Evolutionary conservation across 2,797 vertebrate species (phyloP), one percentile per base, ranked within the genome.

Genomic region (Gymnoscopelus braueri): DNA sequence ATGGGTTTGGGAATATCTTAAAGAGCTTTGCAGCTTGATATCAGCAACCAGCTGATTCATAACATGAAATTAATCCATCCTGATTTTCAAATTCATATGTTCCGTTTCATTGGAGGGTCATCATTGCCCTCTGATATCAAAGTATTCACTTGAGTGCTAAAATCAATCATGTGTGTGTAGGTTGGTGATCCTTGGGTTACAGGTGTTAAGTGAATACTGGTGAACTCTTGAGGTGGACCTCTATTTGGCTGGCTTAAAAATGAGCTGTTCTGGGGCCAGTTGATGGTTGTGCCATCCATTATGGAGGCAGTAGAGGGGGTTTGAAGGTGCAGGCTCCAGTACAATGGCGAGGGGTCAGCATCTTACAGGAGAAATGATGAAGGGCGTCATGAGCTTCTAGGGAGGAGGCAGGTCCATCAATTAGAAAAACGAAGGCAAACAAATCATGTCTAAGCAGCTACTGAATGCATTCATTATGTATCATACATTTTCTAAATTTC

Each of bases 301-400:
- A 96, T 67, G 95, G 96, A 80, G 95, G 97, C 93, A 96, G 91
- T 87, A 98, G 92, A 44, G 96, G 97, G 23, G 96, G 95, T 80
- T 97, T 98, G 94, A 96, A 98, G 87, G 95, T 96, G 94, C 96
- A 98, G 90, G 94, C 96, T 67, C 95, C 96, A 0, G 90, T 95
- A 83, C 96, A 98, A 93, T 97, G 96, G 70, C 96, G 95, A 62
- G 95, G 97, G 59, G 94, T 97, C 90, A 96, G 92, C 97, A 98
- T 98, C 92, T 99, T 97, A 91, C 95, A 98, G 84, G 96, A 97
- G 93, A 98, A 97, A 89, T 97, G 95, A 79, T 97, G 96, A 85
- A 97, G 93, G 75, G 95, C 95, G 82, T 96, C 95, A 76, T 98
- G 95, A 87, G 95, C 96, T 94, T 96, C 95, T 97, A 89, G 90